A percentile compares a stretch with the other conserved stretches of the same genome.
phyloP scores from a whole-genome alignment of 2,888 invertebrate genomes.

The Apamea anceps region DNA sequence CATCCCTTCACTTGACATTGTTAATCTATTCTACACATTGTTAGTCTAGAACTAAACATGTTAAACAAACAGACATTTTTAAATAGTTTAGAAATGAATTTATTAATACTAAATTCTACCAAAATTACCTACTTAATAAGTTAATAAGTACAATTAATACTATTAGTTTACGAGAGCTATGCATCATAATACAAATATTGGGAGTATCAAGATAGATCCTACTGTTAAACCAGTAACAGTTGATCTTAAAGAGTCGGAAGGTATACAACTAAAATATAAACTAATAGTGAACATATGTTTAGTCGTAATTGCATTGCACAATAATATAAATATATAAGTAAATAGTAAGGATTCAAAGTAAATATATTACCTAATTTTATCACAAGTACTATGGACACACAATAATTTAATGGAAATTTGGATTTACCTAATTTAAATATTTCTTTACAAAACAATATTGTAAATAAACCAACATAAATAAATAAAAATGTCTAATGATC shows the following conservation, averaged over 20 bases:
- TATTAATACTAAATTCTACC: slow-evolving; percentile 88
- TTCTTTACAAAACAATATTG: slow-evolving; percentile 77
- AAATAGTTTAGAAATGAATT: slow-evolving; percentile 89
- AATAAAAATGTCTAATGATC: slow-evolving; percentile 77
- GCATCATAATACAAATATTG: slow-evolving; percentile 77
- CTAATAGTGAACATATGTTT: slow-evolving; percentile 83
- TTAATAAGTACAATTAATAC: slow-evolving; percentile 88
- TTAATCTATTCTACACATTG: slow-evolving; percentile 89
- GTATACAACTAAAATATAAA: slow-evolving; percentile 80
- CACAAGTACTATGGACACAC: slow-evolving; percentile 79
- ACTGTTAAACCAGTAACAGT: slow-evolving; percentile 80
- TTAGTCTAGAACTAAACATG: slow-evolving; percentile 90
- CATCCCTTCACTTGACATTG: slow-evolving; percentile 78
- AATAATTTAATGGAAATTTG: slow-evolving; percentile 71
- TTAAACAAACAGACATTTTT: slow-evolving; percentile 90
- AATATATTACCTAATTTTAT: slow-evolving; percentile 74
- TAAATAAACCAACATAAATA: slow-evolving; percentile 73
- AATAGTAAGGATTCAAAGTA: slow-evolving; percentile 77
- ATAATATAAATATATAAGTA: slow-evolving; percentile 82
- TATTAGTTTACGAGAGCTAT: slow-evolving; percentile 87
- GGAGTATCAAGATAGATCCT: slow-evolving; percentile 75
- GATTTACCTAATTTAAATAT: slow-evolving; percentile 74
- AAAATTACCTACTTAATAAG: slow-evolving; percentile 84
- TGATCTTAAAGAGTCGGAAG: slow-evolving; percentile 75
- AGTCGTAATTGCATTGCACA: slow-evolving; percentile 82